Evolutionary conservation across 2,113 vertebrate genomes (phyloP), one percentile per base, ranked within the genome.

Genomic region (Passer domesticus): DNA sequence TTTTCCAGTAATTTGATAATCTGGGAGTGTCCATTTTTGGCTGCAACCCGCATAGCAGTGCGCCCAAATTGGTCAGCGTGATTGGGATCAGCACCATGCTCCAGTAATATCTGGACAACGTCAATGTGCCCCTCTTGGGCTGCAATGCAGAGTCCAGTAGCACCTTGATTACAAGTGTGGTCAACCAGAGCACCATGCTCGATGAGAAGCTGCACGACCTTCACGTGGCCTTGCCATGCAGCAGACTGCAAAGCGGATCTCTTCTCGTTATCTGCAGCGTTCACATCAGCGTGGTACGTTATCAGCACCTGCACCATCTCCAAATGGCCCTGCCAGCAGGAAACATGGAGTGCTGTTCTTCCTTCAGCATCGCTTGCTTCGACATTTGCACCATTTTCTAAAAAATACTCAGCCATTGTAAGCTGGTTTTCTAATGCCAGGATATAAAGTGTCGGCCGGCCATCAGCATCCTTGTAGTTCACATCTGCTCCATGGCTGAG

Each of bases 111-210:
- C 60, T 99, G 99, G 76, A 99, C 99, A 5, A 99, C 99, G 2
- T 99, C 99, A 7, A 99, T 98, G 96, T 99, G 99, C n/a, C 99
- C 99, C 93, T 99, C 99, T 89, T 99, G 99, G 78, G 99, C 99
- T 2, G 99, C 99, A 52, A 99, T 99, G 59, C 99, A 99, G 31
- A 99, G 98, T 9, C 99, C 99, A 11, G 99, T 99, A 25, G 99
- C 99, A 56, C 99, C 99, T 96, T 99, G 99, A 93, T 99, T 99
- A 88, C 99, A 99, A 0, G 99, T 99, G 63, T 99, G 99, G 95
- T 99, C 99, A 47, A 99, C 99, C 6, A 97, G 92, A 18, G 99
- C 98, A 9, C 98, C 98, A 2, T 97, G 99, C 91, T 99, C 99
- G 4, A 99, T 99, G 87, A 99, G 98, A 69, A 99, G 98, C 97